These are phyloP conservation scores for Reticulitermes lucifugus DNA, from an alignment of 2,888 invertebrate genomes.

Conservation along the genomic window DNA sequence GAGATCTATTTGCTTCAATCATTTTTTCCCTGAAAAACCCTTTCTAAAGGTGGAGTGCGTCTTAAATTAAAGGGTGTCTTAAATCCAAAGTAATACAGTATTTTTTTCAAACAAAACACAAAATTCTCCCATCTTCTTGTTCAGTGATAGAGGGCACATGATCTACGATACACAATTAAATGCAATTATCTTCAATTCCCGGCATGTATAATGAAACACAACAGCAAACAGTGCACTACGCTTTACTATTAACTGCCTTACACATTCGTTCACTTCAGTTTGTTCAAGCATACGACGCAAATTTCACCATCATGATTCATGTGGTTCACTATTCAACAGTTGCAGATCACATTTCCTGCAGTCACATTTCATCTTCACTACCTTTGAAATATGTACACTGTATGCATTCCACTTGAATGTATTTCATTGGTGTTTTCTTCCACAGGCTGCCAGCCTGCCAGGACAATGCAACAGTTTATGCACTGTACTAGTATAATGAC, in stretches of 20 bases:
- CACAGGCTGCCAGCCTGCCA: neutral
- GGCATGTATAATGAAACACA: neutral
- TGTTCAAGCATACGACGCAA: neutral
- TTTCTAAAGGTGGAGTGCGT: too few relatives aligned
- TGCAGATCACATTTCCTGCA: neutral
- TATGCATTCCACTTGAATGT: neutral
- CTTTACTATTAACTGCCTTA: neutral
- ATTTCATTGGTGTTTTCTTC: constrained; percentile 24
- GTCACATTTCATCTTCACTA: neutral
- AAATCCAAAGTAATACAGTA: neutral
- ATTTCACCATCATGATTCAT: neutral
- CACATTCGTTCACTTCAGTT: neutral
- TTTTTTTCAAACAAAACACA: neutral
- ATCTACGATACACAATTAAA: neutral
- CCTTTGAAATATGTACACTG: neutral
- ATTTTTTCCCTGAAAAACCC: too few relatives aligned
- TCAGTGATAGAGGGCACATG: neutral
- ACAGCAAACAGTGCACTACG: neutral
- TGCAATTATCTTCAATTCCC: neutral
- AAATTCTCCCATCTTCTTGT: neutral
- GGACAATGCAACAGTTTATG: neutral
- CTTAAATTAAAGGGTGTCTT: too few relatives aligned
- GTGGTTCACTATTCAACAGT: neutral
- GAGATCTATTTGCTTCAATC: too few relatives aligned
- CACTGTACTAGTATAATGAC: neutral